Base-by-base conservation (phyloP, 2,113 vertebrate species). In the Todiramphus chloris region DNA sequence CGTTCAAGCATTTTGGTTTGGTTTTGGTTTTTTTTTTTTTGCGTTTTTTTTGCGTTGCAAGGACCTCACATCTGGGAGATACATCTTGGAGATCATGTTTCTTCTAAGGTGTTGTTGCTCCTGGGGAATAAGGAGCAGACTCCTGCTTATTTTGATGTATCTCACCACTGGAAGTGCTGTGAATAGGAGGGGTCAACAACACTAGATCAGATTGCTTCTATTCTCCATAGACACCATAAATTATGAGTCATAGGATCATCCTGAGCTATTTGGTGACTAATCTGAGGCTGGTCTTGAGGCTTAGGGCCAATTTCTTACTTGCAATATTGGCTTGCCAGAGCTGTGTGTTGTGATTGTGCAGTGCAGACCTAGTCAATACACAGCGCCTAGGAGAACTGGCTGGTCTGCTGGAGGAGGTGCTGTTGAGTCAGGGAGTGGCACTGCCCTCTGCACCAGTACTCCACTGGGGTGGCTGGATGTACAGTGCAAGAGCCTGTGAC, bases 181-280 rank as follows among this genome's bases (percentile, higher is more conserved):
- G 6, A 90, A 93, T 51, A 35, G 55, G 41, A 33, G 69, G n/a
- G 58, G 27, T 86, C 87, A 96, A 79, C 23, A 14, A 44, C 82
- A 85, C 59, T 41, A 72, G 56, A 83, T 70, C 53, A 80, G 59
- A 72, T 87, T 77, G 44, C 82, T 95, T 89, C 83, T 87, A 91
- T 60, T 68, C 75, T 90, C 73, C n/a, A 16, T 13, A 90, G 41
- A 67, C 84, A 90, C 58, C 77, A 79, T 89, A 89, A 84, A 82
- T 89, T 28, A 50, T 87, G 74, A 94, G 33, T 96, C 91, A 96
- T 4, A 55, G 93, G 75, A 64, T 91, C 92, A 91, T 67, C 90
- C 68, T 59, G 70, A 93, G 93, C 77, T 94, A 73, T 43, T 93
- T 0, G 30, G 63, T 97, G 94, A 96, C 89, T 96, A 96, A 95